phyloP scores from a whole-genome alignment of 2,888 invertebrate species.

The Melitaea athalia region DNA sequence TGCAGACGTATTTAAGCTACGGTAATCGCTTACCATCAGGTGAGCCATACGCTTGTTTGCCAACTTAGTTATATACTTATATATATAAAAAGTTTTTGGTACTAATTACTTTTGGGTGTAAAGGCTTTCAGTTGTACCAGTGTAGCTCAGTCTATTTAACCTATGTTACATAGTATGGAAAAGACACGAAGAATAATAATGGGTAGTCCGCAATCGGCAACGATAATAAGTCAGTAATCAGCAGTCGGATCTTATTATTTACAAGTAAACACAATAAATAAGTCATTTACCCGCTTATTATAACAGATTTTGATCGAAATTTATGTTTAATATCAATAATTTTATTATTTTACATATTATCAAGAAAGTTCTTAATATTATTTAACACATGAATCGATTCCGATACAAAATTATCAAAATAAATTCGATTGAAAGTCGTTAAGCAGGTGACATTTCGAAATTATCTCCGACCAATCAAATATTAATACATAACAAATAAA shows the following conservation, averaged over 20 bases:
- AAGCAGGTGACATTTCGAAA: constrained; percentile 33
- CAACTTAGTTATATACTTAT: too few species aligned
- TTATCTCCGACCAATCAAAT: constrained; percentile 27
- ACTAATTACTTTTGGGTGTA: too few species aligned
- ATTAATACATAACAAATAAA: constrained; percentile 28
- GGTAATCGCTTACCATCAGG: too few species aligned
- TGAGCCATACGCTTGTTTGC: too few species aligned
- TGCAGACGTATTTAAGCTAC: too few species aligned
- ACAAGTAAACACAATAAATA: not conserved
- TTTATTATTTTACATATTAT: not conserved
- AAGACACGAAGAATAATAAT: too few species aligned
- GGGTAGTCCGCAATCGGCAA: too few species aligned
- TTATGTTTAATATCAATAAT: not conserved
- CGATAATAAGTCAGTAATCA: too few species aligned
- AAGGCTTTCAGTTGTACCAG: too few species aligned
- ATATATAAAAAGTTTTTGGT: too few species aligned
- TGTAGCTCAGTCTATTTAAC: too few species aligned
- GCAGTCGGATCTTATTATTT: not conserved
- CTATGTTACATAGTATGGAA: too few species aligned
- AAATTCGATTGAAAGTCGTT: constrained; percentile 34
- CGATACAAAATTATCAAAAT: constrained; percentile 15
- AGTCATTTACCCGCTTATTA: not conserved
- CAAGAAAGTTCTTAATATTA: constrained; percentile 4
- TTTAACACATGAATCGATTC: not conserved
- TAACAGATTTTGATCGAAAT: not conserved